A percentile compares a stretch with the other conserved stretches of the same genome.
phyloP scores from a whole-genome alignment of 2,113 vertebrate genomes.

The Uropsilus gracilis region DNA sequence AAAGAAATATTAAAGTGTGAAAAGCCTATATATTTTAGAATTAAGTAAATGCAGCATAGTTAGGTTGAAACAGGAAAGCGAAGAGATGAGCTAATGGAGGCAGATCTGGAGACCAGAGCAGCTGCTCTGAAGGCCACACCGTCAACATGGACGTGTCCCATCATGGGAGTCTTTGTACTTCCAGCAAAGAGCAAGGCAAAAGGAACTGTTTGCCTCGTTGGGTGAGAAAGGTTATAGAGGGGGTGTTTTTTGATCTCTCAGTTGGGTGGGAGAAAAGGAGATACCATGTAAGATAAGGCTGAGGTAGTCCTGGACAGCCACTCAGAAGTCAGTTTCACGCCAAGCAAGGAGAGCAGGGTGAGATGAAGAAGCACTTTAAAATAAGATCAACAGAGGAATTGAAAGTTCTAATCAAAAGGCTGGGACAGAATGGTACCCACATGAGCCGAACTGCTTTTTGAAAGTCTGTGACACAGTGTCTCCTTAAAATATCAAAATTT shows the following conservation, averaged over 20 bases:
- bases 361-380: neutral
- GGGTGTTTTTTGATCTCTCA: slow-evolving; percentile 22
- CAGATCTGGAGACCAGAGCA: neutral
- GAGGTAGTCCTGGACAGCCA: neutral
- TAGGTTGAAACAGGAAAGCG: neutral
- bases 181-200: slow-evolving; percentile 18
- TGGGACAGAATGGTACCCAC: neutral
- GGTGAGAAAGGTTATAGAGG: neutral
- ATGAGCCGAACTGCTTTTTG: neutral
- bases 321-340: neutral
- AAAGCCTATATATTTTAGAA: neutral
- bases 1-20: slow-evolving; percentile 2
- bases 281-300: neutral
- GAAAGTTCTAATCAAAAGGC: neutral
- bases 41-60: neutral
- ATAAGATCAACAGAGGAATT: neutral
- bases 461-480: neutral
- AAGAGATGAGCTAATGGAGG: neutral
- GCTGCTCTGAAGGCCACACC: rapidly evolving
- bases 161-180: neutral
- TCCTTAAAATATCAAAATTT: neutral
- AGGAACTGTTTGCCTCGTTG: slow-evolving; percentile 46
- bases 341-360: neutral
- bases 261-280: slow-evolving; percentile 20
- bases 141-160: neutral